These are phyloP conservation scores for Nanorana parkeri DNA, from an alignment of 2,113 vertebrate species.

Conservation along the genomic window DNA sequence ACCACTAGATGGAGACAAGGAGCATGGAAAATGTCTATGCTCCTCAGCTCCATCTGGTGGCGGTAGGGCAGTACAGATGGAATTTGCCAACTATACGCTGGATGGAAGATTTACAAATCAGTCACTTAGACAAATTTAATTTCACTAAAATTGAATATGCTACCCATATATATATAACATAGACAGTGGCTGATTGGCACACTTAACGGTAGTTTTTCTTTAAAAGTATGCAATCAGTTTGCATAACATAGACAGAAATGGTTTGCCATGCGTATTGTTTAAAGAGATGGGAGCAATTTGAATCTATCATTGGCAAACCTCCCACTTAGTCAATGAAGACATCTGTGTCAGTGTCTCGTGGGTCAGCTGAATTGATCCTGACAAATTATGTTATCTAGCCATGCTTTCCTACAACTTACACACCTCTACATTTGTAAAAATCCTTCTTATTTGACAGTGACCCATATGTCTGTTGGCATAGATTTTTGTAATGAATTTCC, in stretches of 20 bases:
- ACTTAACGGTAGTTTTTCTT: too few relatives aligned
- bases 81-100: too few relatives aligned
- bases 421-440: conserved; percentile 50
- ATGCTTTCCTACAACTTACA: conserved; percentile 25
- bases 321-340: conserved; percentile 40
- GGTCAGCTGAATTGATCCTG: conserved; percentile 45
- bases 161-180: too few relatives aligned
- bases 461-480: conserved; percentile 44
- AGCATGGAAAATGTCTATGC: too few relatives aligned
- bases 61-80: too few relatives aligned
- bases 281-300: not conserved
- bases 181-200: too few relatives aligned
- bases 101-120: not conserved
- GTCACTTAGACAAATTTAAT: not conserved
- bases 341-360: conserved; percentile 32
- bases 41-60: too few relatives aligned
- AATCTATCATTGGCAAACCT: conserved; percentile 17
- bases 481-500: conserved; percentile 50
- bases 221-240: not conserved
- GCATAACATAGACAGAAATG: not conserved
- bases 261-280: not conserved
- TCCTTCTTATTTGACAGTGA: conserved; percentile 43
- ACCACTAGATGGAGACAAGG: too few relatives aligned
- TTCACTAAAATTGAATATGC: not conserved
- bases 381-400: conserved; percentile 43